Evolutionary conservation across 2,113 vertebrate genomes (phyloP).

Genomic region (Bubo bubo): DNA sequence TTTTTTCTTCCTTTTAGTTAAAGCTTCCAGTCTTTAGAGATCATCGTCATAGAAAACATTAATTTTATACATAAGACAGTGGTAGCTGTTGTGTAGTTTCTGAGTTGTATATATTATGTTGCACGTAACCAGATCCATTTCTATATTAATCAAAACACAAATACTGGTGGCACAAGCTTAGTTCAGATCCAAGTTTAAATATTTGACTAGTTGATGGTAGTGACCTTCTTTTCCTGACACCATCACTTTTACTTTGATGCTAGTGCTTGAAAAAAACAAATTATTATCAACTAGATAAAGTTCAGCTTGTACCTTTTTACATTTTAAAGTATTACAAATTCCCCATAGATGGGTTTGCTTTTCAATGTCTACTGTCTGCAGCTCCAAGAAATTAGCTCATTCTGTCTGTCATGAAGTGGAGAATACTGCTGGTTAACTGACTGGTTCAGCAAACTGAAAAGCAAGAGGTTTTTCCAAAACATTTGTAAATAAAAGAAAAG

Average conservation of each 20-base stretch:
- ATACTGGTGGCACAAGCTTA: neutral
- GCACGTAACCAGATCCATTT: neutral
- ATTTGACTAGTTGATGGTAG: neutral
- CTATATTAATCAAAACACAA: neutral
- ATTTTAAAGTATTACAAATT: neutral
- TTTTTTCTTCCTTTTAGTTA: neutral
- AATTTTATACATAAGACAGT: neutral
- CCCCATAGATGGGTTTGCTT: neutral
- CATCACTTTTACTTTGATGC: neutral
- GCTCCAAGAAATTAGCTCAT: neutral
- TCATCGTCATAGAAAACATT: neutral
- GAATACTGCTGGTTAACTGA: neutral
- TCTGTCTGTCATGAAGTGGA: neutral
- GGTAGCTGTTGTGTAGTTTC: neutral
- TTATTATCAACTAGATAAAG: neutral
- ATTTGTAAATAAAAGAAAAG: neutral
- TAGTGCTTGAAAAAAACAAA: neutral
- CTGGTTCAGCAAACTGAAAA: neutral
- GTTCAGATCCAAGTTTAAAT: neutral
- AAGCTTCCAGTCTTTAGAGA: neutral
- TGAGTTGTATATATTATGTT: neutral
- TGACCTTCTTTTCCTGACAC: neutral
- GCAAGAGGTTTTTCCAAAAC: neutral
- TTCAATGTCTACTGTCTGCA: neutral
- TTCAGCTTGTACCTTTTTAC: neutral